phyloP scores from a whole-genome alignment of 64 coral and sea anemone genomes.

The Stylophora pistillata region DNA sequence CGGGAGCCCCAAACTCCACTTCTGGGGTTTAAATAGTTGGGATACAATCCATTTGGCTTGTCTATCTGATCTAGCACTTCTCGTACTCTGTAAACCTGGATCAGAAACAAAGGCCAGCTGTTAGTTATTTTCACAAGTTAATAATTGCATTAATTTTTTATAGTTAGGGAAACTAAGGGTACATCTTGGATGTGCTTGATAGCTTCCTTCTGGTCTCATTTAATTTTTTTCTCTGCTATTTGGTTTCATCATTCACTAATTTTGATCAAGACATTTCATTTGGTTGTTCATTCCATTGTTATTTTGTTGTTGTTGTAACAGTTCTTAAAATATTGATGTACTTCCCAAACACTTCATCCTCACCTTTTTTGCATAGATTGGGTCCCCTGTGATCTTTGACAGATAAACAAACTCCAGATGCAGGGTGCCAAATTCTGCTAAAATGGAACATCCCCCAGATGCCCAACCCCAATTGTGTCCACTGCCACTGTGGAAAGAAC shows the following conservation, averaged over 20 bases:
- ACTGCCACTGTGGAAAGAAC: slow-evolving; percentile 68
- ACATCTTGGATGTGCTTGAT: no score
- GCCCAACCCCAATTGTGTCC: slow-evolving; percentile 99
- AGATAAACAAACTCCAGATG: slow-evolving; percentile 98
- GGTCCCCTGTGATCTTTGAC: slow-evolving; percentile 89
- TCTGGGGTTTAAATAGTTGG: slow-evolving; percentile 90
- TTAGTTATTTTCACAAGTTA: no score
- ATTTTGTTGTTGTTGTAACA: no score
- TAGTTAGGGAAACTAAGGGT: no score
- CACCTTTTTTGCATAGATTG: slow-evolving; percentile 96
- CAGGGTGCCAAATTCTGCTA: slow-evolving; percentile 91
- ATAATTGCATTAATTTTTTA: no score
- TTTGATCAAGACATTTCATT: no score
- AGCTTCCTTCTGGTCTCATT: no score
- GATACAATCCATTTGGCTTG: slow-evolving; percentile 93
- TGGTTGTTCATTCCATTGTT: no score
- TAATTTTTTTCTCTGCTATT: no score
- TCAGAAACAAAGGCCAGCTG: not conserved
- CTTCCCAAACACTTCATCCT: slow-evolving; percentile 32
- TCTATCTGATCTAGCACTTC: slow-evolving; percentile 89
- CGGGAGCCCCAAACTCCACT: slow-evolving; percentile 94
- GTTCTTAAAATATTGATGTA: no score
- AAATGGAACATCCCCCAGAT: slow-evolving; percentile 93
- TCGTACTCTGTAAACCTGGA: slow-evolving; percentile 74
- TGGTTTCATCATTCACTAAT: no score